Base-by-base conservation (phyloP, 2,797 vertebrate species). In the Falco novaeseelandiae region DNA sequence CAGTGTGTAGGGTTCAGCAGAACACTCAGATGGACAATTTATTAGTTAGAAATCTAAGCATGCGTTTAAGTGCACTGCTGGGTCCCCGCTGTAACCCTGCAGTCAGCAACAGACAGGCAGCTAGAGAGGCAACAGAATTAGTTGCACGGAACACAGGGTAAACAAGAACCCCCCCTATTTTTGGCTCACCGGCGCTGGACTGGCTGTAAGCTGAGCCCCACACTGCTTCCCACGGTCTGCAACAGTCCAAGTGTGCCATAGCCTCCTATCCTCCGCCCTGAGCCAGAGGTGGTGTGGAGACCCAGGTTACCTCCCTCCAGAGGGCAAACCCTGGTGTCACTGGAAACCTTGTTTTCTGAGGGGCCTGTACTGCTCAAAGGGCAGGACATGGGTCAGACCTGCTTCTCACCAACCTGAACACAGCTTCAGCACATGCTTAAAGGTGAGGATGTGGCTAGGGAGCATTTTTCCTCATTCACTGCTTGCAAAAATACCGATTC, bases 241-340 rank as follows among this genome's bases (percentile, higher is more conserved):
- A 76, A 15, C 26, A 65, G 19, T 30, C 26, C 21, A 63, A 38
- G 14, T 5, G 3, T 69, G 54, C 58, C 54, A 16, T 6, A 26
- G 42, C 20, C 61, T 54, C 19, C 21, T 23, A 0, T 11, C 18
- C 14, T 49, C 61, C 14, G 9, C 69, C 29, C 1, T 0, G 0
- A 88, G 42, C 36, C 70, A 49, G 26, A 30, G 67, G 30, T 5
- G 54, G 8, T 62, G 48, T 36, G 19, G 63, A 34, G 11, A 38
- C 34, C 15, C 34, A 49, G 18, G 7, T 51, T 72, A 48, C n/a
- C 58, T 74, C 17, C 22, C 40, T 91, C 30, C 32, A 59, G 59
- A 52, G 62, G 51, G 18, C 23, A 54, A 78, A 32, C 11, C 27
- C 46, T 61, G n/a, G 44, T 86, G 57, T 40, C 49, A 5, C 38